phyloP scores from a whole-genome alignment of 2,113 vertebrate genomes.

The Lutjanus erythropterus region DNA sequence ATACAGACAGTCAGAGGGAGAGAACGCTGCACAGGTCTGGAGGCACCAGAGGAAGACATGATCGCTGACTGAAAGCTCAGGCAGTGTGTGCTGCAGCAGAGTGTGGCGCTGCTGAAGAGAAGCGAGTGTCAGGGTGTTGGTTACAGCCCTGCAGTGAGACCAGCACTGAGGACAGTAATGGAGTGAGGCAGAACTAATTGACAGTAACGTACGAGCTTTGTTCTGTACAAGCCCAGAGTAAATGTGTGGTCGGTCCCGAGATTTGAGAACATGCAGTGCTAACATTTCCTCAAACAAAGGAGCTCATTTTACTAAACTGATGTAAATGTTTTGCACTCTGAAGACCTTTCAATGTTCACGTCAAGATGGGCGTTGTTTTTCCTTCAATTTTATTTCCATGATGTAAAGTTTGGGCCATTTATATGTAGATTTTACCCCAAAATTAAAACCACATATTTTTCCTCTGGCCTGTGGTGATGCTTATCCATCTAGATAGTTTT shows the following conservation, averaged over 20 bases:
- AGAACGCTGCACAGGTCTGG: neutral
- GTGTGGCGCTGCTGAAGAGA: neutral
- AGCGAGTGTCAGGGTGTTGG: neutral
- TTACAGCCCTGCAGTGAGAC: neutral
- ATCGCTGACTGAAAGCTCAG: conserved; percentile 1
- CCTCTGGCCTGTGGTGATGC: too few relatives aligned
- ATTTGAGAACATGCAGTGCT: neutral
- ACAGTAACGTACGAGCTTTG: neutral
- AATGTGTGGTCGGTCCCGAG: conserved; percentile 26
- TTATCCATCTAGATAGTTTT: too few relatives aligned
- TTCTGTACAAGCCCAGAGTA: neutral
- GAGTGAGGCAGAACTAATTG: conserved; percentile 30
- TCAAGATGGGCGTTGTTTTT: neutral
- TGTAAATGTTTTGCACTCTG: neutral
- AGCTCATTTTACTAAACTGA: neutral
- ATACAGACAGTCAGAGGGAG: conserved; percentile 39
- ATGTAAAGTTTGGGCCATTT: neutral
- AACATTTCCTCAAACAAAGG: conserved; percentile 11
- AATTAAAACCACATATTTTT: too few relatives aligned
- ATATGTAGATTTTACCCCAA: too few relatives aligned
- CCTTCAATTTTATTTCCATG: neutral
- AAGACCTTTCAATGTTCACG: neutral
- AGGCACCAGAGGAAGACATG: conserved; percentile 43
- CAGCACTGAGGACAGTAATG: conserved; percentile 28
- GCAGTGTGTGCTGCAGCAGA: neutral